These are phyloP conservation scores for Phrynosoma platyrhinos DNA, from an alignment of 2,113 vertebrate genomes.

Conservation along the genomic window DNA sequence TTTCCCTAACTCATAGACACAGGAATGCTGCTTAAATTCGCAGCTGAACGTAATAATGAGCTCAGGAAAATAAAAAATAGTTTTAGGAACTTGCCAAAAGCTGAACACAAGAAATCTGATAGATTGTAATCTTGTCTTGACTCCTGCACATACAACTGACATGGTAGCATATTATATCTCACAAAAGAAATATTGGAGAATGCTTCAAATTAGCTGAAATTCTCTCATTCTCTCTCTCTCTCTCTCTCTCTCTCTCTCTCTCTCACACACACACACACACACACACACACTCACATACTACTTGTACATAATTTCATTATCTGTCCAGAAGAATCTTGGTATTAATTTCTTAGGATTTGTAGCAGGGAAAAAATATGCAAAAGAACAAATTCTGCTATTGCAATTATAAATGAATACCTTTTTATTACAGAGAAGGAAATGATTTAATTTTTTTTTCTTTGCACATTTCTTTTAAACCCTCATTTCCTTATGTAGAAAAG, in stretches of 20 bases:
- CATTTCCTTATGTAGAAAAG: background rate
- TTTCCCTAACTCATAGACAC: background rate
- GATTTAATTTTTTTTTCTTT: background rate
- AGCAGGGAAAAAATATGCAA: background rate
- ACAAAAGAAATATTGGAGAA: background rate
- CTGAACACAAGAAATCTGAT: background rate
- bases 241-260: no score
- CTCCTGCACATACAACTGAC: background rate
- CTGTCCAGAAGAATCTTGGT: background rate
- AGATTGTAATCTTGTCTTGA: background rate
- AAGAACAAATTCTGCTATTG: background rate
- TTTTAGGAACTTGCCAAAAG: background rate
- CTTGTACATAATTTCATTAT: background rate
- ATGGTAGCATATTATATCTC: background rate
- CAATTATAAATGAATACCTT: background rate
- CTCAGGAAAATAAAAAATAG: conserved; percentile 1
- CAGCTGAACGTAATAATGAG: background rate
- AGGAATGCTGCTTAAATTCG: background rate
- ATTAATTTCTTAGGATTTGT: background rate
- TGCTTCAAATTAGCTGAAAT: conserved; percentile 6
- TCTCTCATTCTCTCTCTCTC: no score
- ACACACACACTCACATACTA: background rate
- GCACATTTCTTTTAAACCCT: no score
- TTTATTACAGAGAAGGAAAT: background rate
- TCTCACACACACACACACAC: no score